These are phyloP conservation scores for Litocranius walleri DNA, from an alignment of 2,113 vertebrate genomes.

Conservation along the genomic window DNA sequence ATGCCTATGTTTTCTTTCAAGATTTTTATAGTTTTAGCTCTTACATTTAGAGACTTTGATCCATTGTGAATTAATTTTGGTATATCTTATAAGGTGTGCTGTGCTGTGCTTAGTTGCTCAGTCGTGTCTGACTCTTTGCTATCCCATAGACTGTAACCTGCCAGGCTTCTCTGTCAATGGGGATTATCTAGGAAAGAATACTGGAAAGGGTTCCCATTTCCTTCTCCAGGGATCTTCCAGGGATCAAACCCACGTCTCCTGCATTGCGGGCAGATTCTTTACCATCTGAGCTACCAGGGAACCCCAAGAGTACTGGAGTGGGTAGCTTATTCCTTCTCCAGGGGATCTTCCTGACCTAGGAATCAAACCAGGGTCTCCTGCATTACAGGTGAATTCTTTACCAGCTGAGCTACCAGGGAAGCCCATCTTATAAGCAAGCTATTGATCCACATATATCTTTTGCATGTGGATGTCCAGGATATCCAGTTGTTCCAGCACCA, in stretches of 20 bases:
- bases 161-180: neutral
- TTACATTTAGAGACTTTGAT: neutral
- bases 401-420: neutral
- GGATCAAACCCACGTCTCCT: rapidly evolving
- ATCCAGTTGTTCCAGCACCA: neutral
- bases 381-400: neutral
- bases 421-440: neutral
- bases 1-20: neutral
- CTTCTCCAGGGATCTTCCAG: neutral
- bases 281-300: neutral
- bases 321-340: neutral
- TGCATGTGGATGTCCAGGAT: neutral
- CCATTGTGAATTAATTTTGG: neutral
- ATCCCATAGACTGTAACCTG: neutral
- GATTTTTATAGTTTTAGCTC: neutral
- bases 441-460: neutral
- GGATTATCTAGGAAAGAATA: neutral
- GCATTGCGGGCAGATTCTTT: neutral
- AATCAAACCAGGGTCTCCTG: neutral
- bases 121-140: neutral
- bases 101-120: neutral
- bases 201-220: neutral
- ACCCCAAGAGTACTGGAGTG: neutral
- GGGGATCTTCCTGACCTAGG: neutral
- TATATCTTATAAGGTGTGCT: neutral